A percentile compares a stretch with the other conserved stretches of the same genome.
Conservation (phyloP, 2,797 vertebrate species). For the Dipus sagitta region DNA sequence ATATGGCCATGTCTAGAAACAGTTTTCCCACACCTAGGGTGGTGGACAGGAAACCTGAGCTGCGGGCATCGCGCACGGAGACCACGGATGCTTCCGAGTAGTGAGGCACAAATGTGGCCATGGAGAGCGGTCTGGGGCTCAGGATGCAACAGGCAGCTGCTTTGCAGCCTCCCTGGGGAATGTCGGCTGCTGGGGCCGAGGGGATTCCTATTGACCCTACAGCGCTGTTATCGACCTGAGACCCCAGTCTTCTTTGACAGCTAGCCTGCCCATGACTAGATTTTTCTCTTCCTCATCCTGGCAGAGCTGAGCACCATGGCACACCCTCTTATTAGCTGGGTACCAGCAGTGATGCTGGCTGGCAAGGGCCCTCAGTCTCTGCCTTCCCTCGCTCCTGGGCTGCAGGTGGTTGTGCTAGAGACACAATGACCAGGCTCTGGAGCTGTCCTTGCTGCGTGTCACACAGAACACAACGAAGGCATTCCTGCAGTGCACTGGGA, state of each 20-base stretch:
- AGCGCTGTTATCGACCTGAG: not conserved
- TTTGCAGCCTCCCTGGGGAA: not conserved
- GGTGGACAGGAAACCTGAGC: too few species aligned
- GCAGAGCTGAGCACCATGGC: not conserved
- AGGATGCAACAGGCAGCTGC: not conserved
- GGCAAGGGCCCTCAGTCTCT: not conserved
- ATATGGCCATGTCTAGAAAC: not conserved
- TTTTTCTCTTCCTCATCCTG: not conserved
- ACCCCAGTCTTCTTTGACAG: not conserved
- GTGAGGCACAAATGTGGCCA: not conserved
- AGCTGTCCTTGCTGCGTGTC: not conserved
- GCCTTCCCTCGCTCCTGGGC: not conserved
- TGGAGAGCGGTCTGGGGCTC: not conserved
- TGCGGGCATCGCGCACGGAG: not conserved
- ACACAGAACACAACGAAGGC: not conserved
- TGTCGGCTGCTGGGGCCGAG: too few species aligned
- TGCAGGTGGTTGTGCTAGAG: not conserved
- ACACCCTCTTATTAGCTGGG: not conserved
- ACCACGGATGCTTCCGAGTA: not conserved
- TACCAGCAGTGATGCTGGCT: too few species aligned
- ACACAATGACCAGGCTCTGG: not conserved
- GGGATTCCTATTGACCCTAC: not conserved
- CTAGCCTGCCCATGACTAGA: not conserved
- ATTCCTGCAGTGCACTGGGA: not conserved
- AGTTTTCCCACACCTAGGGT: not conserved